Evolutionary conservation across 2,113 vertebrate genomes (phyloP).

Genomic region (Aegotheles bennettii): DNA sequence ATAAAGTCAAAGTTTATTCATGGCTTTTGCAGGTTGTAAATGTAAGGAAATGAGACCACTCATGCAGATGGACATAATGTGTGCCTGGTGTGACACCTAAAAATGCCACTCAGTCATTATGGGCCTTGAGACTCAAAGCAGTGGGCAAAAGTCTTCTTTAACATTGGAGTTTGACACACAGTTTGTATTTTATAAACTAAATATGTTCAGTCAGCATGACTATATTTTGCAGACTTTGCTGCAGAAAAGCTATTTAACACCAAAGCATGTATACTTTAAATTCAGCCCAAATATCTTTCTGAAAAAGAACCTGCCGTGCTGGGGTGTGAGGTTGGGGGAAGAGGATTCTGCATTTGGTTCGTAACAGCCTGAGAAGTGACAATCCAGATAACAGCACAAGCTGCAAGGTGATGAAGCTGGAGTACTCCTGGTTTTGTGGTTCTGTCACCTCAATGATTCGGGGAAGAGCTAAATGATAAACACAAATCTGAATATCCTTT

Average conservation of each 20-base stretch:
- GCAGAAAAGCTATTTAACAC: neutral
- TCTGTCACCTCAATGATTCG: neutral
- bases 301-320: neutral
- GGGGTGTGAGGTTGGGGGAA: neutral
- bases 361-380: neutral
- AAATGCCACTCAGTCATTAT: neutral
- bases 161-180: neutral
- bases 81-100: neutral
- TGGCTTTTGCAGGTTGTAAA: conserved; percentile 32
- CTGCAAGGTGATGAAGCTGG: neutral
- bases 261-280: neutral
- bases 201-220: neutral
- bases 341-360: neutral
- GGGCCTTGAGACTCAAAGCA: neutral
- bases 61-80: neutral
- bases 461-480: neutral
- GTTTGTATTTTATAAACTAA: neutral
- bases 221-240: neutral
- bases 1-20: conserved; percentile 19
- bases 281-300: neutral
- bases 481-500: neutral
- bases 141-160: neutral
- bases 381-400: no score
- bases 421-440: neutral
- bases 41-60: conserved; percentile 55